Evolutionary conservation across 2,888 invertebrate species (phyloP).

Genomic region (Eueremaeus valkanovi): DNA sequence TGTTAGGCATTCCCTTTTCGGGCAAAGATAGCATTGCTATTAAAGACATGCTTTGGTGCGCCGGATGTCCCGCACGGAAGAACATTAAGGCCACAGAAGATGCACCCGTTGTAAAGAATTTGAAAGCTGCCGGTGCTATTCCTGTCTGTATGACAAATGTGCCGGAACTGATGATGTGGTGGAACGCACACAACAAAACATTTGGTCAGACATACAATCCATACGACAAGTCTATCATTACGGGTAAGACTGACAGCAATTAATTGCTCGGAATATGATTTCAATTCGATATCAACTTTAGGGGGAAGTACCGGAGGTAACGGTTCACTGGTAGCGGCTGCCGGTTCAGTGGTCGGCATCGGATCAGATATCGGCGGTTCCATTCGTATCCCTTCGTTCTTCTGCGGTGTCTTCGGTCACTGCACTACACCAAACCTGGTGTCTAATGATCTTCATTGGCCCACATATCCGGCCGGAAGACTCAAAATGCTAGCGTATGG

Average conservation of each 20-base stretch:
- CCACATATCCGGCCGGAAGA: slow-evolving; percentile 63
- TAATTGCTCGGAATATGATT: no score
- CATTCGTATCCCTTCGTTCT: slow-evolving; percentile 83
- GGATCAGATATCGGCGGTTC: slow-evolving; percentile 97
- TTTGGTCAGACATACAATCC: slow-evolving; percentile 77
- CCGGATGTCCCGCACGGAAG: slow-evolving; percentile 68
- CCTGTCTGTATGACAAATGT: slow-evolving; percentile 76
- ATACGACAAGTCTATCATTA: slow-evolving; percentile 65
- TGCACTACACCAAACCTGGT: slow-evolving; percentile 70
- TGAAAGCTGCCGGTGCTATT: slow-evolving; percentile 70
- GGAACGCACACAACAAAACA: slow-evolving; percentile 54
- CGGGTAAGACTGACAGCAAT: slow-evolving; percentile 49
- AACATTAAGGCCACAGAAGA: slow-evolving; percentile 63
- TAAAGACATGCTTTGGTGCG: slow-evolving; percentile 71
- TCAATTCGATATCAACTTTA: no score
- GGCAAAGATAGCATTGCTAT: slow-evolving; percentile 81
- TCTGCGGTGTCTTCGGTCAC: slow-evolving; percentile 81
- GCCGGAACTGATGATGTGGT: slow-evolving; percentile 72
- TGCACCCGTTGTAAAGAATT: slow-evolving; percentile 62
- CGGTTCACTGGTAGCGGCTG: slow-evolving; percentile 64
- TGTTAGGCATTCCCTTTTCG: slow-evolving; percentile 80
- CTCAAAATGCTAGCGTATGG: slow-evolving; percentile 77
- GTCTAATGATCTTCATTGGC: slow-evolving; percentile 68
- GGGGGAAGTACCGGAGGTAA: slow-evolving; percentile 68
- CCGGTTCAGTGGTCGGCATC: slow-evolving; percentile 78